phyloP scores from a whole-genome alignment of 2,888 invertebrate species.

The Orthosia cruda region DNA sequence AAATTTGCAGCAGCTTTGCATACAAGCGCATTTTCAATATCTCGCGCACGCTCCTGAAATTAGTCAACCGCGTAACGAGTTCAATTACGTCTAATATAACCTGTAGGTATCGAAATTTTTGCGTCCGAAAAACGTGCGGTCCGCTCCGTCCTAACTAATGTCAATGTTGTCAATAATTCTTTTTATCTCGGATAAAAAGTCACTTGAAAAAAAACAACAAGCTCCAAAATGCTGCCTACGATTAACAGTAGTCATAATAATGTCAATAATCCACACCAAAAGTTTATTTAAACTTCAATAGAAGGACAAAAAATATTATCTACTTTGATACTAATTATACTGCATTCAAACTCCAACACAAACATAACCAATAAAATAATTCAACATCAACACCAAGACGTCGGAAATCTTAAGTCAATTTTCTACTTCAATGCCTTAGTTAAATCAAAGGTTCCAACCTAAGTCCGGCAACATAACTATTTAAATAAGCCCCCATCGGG shows the following conservation, averaged over 20 bases:
- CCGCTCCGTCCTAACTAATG: too few relatives aligned
- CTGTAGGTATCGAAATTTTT: too few relatives aligned
- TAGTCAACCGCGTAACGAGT: too few relatives aligned
- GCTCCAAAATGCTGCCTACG: too few relatives aligned
- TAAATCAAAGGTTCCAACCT: conserved; percentile 81
- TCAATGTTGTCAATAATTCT: too few relatives aligned
- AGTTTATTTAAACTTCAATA: neutral
- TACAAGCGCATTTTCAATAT: too few relatives aligned
- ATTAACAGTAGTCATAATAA: neutral
- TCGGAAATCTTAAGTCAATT: conserved; percentile 71
- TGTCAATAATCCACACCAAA: neutral
- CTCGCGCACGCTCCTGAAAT: too few relatives aligned
- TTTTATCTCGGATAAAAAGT: too few relatives aligned
- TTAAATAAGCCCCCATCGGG: conserved; percentile 83
- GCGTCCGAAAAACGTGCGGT: too few relatives aligned
- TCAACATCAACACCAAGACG: conserved; percentile 36
- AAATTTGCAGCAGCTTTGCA: too few relatives aligned
- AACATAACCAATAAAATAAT: conserved; percentile 37
- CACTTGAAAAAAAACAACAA: too few relatives aligned
- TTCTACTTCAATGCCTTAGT: conserved; percentile 74
- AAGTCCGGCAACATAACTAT: conserved; percentile 81
- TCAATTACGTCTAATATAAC: too few relatives aligned
- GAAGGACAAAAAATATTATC: neutral
- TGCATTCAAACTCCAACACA: neutral
- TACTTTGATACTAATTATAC: neutral